Percentiles rank a stretch among this genome's conserved stretches.
These are phyloP conservation scores for Salticus scenicus DNA, from an alignment of 2,888 invertebrate species.

Conservation along the genomic window DNA sequence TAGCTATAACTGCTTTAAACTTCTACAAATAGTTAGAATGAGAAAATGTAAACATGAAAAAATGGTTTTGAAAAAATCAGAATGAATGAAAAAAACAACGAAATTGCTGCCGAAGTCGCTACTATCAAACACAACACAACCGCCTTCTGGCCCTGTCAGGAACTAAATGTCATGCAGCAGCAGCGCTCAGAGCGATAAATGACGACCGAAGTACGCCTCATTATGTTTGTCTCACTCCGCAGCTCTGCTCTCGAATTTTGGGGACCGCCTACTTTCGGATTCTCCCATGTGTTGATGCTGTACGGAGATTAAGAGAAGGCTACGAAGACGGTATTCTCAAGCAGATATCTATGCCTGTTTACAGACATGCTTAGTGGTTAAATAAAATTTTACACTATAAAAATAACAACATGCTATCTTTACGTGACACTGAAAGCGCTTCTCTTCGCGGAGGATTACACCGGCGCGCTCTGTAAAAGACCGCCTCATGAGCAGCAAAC, in stretches of 20 bases:
- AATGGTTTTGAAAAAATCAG: constrained; percentile 67
- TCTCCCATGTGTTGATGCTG: no score
- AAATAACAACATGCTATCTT: no score
- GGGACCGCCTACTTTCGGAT: constrained; percentile 53
- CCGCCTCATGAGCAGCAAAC: constrained; percentile 61
- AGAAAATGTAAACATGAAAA: constrained; percentile 55
- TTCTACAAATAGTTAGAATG: constrained; percentile 47
- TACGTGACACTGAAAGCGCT: no score
- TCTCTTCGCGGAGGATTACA: constrained; percentile 44
- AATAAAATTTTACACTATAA: no score
- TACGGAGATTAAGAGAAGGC: no score
- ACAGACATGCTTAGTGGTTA: no score
- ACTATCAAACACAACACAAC: constrained; percentile 72
- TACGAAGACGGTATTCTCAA: no score
- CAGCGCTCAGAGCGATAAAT: constrained; percentile 75
- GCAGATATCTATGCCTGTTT: no score
- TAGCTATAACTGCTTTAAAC: constrained; percentile 39
- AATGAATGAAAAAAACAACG: constrained; percentile 71
- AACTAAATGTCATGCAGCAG: constrained; percentile 79
- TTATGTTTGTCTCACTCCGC: constrained; percentile 67
- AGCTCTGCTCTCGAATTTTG: background rate
- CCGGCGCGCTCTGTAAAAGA: constrained; percentile 27
- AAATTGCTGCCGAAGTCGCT: constrained; percentile 72
- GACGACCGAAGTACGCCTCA: constrained; percentile 69
- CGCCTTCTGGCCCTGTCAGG: constrained; percentile 75